Evolutionary conservation across 1,140 invertebrate genomes (phyloP), one percentile per base, ranked within the genome.

Genomic region (Aphelenchoides fujianensis): DNA sequence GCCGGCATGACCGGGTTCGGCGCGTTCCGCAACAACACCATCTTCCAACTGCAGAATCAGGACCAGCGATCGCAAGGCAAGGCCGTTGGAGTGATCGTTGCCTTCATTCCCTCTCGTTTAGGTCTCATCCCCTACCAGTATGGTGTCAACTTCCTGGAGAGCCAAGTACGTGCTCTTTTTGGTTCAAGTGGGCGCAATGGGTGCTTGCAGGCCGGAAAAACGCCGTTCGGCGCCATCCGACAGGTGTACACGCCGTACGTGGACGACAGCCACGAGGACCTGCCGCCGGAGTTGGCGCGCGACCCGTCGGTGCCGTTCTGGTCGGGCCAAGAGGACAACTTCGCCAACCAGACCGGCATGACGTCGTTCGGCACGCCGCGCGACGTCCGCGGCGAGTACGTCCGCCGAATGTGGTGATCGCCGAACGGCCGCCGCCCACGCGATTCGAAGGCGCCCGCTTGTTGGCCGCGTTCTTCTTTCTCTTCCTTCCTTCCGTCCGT

Each of bases 111-210:
- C 23, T 12, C 23, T 16, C 12, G 12, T 23, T 48, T 48, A 48
- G 41, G 41, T 16, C 23, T 83, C 74, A 84, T 83, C 68, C 83
- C 83, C 57, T 83, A 84, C 77, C 82, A 83, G 62, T 83, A 83
- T 81, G 82, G 82, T 71, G 83, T 83, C 53, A 83, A 83, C 64
- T 83, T 84, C 74, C 72, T n/a, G n/a, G n/a, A n/a, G n/a, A n/a
- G 83, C 37, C 80, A 74, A 30, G 9, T 5, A 7, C 69, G 74
- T 55, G 71, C 30, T 5, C 7, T 32, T 36, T 7, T 7, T 5
- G 19, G 9, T 37, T 64, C 30, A 37, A 23, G 30, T 9, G 27
- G 35, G 5, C n/a, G 19, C 27, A 9, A 7, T 23, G 19, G 9
- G 19, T 19, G 82, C 41, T 83, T 78, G 28, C 82, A 82, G 68